Evolutionary conservation across 2,113 vertebrate species (phyloP).

Genomic region (Dicaeum eximium): DNA sequence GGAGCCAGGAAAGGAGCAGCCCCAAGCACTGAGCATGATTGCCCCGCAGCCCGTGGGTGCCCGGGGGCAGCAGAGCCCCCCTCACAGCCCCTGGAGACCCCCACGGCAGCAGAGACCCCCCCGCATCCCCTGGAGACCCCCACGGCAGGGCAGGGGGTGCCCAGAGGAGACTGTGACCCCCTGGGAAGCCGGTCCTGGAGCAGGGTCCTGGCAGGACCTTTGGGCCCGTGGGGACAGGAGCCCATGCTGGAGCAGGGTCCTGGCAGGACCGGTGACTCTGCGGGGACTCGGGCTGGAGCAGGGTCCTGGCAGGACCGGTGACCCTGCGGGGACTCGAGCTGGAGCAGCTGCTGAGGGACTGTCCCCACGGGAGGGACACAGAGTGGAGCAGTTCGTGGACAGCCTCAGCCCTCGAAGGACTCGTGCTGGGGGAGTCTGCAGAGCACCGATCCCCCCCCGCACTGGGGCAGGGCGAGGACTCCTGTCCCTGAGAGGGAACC

Average conservation of each 20-base stretch:
- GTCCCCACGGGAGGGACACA: background rate
- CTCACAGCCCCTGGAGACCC: background rate
- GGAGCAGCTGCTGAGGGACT: background rate
- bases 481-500: background rate
- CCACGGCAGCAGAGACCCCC: background rate
- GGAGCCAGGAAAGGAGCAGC: no score
- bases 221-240: background rate
- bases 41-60: background rate
- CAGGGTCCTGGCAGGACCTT: background rate
- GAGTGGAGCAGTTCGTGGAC: background rate
- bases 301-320: background rate
- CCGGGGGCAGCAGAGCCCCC: background rate
- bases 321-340: background rate
- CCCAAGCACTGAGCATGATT: background rate
- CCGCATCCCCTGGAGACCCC: background rate
- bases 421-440: background rate
- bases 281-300: background rate
- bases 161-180: no score
- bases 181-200: background rate
- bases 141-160: no score
- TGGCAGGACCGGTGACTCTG: no score
- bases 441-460: background rate
- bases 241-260: no score
- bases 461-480: background rate
- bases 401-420: background rate